Base-by-base conservation (phyloP, 2,113 vertebrate genomes). In the Salvelinus fontinalis region DNA sequence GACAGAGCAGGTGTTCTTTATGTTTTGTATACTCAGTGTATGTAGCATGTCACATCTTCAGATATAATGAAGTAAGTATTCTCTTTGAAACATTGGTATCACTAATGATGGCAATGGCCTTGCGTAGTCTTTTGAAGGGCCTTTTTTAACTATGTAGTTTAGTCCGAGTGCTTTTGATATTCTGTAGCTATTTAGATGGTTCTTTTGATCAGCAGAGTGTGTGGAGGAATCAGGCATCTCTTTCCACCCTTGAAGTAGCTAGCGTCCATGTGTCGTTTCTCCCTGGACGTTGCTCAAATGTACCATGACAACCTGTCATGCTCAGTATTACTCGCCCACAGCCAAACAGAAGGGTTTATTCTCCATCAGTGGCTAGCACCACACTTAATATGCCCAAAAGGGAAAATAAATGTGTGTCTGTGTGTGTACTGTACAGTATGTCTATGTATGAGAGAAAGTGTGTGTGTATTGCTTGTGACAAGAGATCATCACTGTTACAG, bases 331-430 rank as follows among this genome's bases (percentile, higher is more conserved):
- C 71, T 62, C 22, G 79, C 87, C 90, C 75, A 74, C 80, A 89
- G 89, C 86, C 80, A 86, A 84, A 86, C 90, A 92, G 89, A 92
- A 91, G 89, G 89, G 85, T 88, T 90, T 85, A 84, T 90, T 92
- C 87, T 86, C 85, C 89, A 89, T 84, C 86, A 88, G 79, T 87
- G 83, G 84, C 84, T 79, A 69, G 82, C 84, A 78, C 64, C 5
- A 64, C 78, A 79, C 62, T 72, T 64, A 27, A 62, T 31, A 72
- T 12, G 70, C 18, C 29, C 3, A 26, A 72, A n/a, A 48, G 68
- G 49, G 65, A 70, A 64, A 67, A 4, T 2, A 20, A 18, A 57
- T 7, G 26, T 3, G 27, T 22, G 5, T 27, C 18, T 20, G 54
- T 79, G 65, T 75, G 76, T 48, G 22, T 73, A n/a, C 29, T 22